Evolutionary conservation across 2,113 vertebrate species (phyloP), one percentile per base, ranked within the genome.

Genomic region (Phylloscopus whistleri): DNA sequence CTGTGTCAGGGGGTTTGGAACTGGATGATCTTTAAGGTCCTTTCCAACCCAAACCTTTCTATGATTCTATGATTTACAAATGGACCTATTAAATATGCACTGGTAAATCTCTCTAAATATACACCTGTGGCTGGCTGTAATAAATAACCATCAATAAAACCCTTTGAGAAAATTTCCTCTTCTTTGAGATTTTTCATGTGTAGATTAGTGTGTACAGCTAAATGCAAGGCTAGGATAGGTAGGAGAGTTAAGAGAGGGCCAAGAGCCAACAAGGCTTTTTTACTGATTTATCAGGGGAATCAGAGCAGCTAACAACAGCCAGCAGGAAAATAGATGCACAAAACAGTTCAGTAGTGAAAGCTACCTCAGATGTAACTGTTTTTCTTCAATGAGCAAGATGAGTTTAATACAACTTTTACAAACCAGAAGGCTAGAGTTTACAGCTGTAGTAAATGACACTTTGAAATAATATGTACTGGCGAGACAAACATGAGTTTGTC

Each of bases 351-450:
- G 41, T 43, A 83, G 66, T 84, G 58, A 83, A 69, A 84, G 31
- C 84, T 91, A 63, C 62, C 55, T 95, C 82, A 62, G 55, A 76
- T 59, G 77, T 62, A 62, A 69, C 81, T 95, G 84, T 0, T 94
- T 95, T 76, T 83, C 67, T 87, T 95, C 94, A 95, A 30, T 70
- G 59, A 83, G 70, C 74, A 89, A 58, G 46, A 93, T 89, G 74
- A 51, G 53, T 82, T 91, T 93, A 95, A 91, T 55, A 33, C 43
- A 89, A 8, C 53, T 93, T 94, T 85, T 93, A 93, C 46, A 95
- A 84, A 94, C 81, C 81, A 94, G 86, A 95, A 87, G 66, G 77
- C 52, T 95, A 89, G 58, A 93, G 84, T 91, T 96, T 95, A 93
- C 89, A 85, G 70, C 77, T 79, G 58, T 49, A 84, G 81, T 97